Conservation (phyloP, 2,113 vertebrate species). For the Galemys pyrenaicus region DNA sequence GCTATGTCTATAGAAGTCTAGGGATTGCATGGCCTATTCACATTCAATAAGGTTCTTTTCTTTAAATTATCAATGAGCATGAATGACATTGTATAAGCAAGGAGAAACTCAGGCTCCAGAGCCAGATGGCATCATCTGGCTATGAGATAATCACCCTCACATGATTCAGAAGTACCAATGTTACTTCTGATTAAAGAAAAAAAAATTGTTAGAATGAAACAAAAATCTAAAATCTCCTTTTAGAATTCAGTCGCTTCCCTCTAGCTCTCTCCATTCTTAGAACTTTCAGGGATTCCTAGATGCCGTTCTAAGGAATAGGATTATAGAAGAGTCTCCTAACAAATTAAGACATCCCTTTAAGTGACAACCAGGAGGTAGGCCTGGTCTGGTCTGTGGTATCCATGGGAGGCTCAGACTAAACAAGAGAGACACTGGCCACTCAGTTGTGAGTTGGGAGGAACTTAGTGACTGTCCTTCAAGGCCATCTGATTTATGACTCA, state of each 20-base stretch:
- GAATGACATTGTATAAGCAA: not conserved
- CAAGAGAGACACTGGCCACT: not conserved
- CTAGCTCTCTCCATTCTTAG: rapidly evolving
- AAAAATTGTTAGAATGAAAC: slow-evolving; percentile 6
- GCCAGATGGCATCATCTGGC: not conserved
- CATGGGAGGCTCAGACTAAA: not conserved
- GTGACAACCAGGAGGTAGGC: not conserved
- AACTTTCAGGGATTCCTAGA: not conserved
- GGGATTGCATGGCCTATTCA: not conserved
- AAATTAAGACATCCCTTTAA: not conserved
- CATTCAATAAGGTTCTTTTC: not conserved
- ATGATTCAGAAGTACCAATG: not conserved
- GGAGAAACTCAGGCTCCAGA: not conserved
- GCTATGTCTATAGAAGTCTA: not conserved
- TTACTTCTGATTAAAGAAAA: not conserved
- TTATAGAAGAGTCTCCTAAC: not conserved
- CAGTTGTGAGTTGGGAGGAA: not conserved
- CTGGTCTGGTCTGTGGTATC: not conserved
- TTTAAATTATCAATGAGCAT: not conserved
- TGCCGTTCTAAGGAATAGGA: not conserved
- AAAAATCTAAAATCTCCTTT: slow-evolving; percentile 7
- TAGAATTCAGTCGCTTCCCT: not conserved
- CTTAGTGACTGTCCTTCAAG: not conserved
- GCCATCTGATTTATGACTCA: not conserved
- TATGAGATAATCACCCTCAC: not conserved